Evolutionary conservation across 2,888 invertebrate genomes (phyloP).

Genomic region (Perithous albicinctus): DNA sequence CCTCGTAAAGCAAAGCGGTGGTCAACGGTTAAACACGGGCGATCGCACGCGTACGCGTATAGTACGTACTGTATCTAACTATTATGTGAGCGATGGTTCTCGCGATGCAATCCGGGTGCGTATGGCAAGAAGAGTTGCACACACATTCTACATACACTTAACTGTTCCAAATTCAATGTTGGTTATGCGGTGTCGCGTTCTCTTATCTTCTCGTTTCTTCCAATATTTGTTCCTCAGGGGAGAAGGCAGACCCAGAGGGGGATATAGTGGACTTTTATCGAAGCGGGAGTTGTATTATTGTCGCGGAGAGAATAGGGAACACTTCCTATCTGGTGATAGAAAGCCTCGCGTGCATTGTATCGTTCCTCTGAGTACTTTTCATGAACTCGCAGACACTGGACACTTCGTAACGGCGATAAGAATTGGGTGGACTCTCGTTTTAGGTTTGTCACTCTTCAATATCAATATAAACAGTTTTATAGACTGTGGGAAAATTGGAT

Average conservation of each 20-base stretch:
- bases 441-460: background rate
- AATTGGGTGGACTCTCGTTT: background rate
- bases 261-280: constrained; percentile 53
- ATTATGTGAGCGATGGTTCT: constrained; percentile 12
- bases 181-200: constrained; percentile 31
- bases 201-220: constrained; percentile 73
- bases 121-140: constrained; percentile 11
- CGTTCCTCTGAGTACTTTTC: background rate
- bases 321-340: constrained; percentile 49
- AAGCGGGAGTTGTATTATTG: constrained; percentile 68
- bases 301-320: constrained; percentile 71
- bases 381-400: background rate
- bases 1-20: constrained; percentile 75
- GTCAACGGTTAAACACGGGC: constrained; percentile 61
- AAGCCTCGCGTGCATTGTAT: background rate
- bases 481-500: background rate
- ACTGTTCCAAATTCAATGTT: constrained; percentile 71
- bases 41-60: constrained; percentile 55
- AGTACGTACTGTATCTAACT: constrained; percentile 46
- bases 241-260: constrained; percentile 47
- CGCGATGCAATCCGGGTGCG: background rate
- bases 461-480: background rate
- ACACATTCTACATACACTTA: constrained; percentile 72
- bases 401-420: background rate
- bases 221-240: constrained; percentile 77